A percentile compares a stretch with the other conserved stretches of the same genome.
Evolutionary conservation across 2,888 invertebrate species (phyloP).

Genomic region (Leptothorax acervorum): DNA sequence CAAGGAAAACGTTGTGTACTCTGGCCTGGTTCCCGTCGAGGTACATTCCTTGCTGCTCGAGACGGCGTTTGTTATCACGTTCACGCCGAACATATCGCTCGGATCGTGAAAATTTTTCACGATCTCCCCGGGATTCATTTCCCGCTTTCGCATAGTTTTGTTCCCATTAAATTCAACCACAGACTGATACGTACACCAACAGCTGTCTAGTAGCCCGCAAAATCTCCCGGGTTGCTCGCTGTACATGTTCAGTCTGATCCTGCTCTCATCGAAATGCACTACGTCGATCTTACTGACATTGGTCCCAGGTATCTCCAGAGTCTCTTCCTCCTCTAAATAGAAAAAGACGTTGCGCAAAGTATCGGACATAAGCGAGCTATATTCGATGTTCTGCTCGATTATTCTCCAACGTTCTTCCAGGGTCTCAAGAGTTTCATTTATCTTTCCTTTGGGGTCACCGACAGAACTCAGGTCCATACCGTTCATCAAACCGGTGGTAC

Average conservation of each 20-base stretch:
- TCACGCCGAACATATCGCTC: slow-evolving; percentile 66
- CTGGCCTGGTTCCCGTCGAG: slow-evolving; percentile 40
- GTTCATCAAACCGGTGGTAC: slow-evolving; percentile 70
- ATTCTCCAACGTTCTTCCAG: slow-evolving; percentile 52
- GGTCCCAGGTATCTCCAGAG: slow-evolving; percentile 65
- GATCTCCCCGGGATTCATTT: slow-evolving; percentile 56
- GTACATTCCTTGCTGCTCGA: slow-evolving; percentile 73
- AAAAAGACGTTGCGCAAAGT: slow-evolving; percentile 66
- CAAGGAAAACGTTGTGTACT: slow-evolving; percentile 75
- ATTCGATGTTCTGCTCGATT: slow-evolving; percentile 61
- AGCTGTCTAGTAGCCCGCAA: slow-evolving; percentile 74
- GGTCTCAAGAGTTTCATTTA: not conserved
- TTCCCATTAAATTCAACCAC: slow-evolving; percentile 58
- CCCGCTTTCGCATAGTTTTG: slow-evolving; percentile 55
- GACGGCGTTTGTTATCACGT: slow-evolving; percentile 69
- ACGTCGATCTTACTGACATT: slow-evolving; percentile 68
- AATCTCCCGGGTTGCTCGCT: slow-evolving; percentile 64
- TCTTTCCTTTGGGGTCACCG: slow-evolving; percentile 15
- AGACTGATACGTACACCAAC: slow-evolving; percentile 75
- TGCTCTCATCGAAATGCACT: slow-evolving; percentile 51
- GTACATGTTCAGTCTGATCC: slow-evolving; percentile 74
- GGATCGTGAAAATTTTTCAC: slow-evolving; percentile 72
- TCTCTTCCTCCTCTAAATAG: slow-evolving; percentile 76
- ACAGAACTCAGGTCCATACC: slow-evolving; percentile 51
- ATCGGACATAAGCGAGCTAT: slow-evolving; percentile 37